Conservation (phyloP, 2,888 invertebrate species). For the Eupithecia dodoneata region DNA sequence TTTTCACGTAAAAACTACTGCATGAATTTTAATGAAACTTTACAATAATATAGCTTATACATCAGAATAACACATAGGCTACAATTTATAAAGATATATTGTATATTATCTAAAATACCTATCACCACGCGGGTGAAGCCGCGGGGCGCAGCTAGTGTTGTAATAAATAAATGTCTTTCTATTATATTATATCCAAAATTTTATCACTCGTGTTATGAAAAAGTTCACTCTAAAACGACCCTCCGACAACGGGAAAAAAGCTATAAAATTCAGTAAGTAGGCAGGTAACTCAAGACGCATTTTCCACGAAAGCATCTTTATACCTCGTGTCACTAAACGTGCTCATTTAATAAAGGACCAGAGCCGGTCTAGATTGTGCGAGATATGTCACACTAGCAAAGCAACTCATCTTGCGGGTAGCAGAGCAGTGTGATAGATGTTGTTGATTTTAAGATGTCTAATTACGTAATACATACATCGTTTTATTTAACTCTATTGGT, state of each 20-base stretch:
- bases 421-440: background rate
- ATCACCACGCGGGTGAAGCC: no score
- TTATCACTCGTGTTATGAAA: background rate
- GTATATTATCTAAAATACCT: no score
- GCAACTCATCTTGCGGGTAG: background rate
- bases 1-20: no score
- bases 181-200: no score
- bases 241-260: background rate
- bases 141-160: no score
- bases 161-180: no score
- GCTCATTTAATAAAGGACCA: slow-evolving; percentile 10
- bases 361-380: background rate
- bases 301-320: background rate
- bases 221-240: background rate
- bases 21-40: no score
- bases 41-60: no score
- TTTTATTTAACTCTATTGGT: background rate
- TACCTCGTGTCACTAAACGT: slow-evolving; percentile 10
- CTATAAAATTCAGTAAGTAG: slow-evolving; percentile 1
- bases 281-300: background rate
- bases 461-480: background rate
- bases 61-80: no score
- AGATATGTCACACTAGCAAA: background rate
- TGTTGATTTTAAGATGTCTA: background rate
- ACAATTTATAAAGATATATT: no score